phyloP scores from a whole-genome alignment of 92 coral and sea anemone genomes.

The Zoanthus sansibaricus region DNA sequence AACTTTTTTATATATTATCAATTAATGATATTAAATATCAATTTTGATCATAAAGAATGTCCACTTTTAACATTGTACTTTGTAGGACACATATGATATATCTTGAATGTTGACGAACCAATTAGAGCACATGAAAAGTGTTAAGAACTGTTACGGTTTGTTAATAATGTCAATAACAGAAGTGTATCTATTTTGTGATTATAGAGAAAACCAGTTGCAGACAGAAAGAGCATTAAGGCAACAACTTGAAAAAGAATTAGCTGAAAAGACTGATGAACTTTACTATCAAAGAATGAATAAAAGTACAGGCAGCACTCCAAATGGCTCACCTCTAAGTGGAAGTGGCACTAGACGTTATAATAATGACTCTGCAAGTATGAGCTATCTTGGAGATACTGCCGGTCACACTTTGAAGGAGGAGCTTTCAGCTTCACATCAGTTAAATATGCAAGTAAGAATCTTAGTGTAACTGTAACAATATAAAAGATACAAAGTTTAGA shows the following conservation, averaged over 20 bases:
- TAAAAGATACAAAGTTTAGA: too few relatives aligned
- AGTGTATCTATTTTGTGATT: neutral
- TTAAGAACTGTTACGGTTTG: too few relatives aligned
- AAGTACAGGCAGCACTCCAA: constrained; percentile 60
- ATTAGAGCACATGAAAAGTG: too few relatives aligned
- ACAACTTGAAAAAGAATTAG: constrained; percentile 76
- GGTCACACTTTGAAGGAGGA: constrained; percentile 25
- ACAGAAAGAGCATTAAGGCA: constrained; percentile 76
- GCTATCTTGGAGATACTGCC: constrained; percentile 29
- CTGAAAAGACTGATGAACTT: constrained; percentile 78
- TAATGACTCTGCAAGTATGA: constrained; percentile 10
- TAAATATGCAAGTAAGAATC: constrained; percentile 38
- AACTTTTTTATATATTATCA: too few relatives aligned
- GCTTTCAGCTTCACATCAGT: constrained; percentile 37
- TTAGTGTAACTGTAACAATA: constrained; percentile 60
- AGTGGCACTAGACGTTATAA: constrained; percentile 6
- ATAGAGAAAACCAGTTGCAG: constrained; percentile 70
- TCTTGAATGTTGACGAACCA: too few relatives aligned
- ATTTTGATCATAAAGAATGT: too few relatives aligned
- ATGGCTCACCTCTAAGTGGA: constrained; percentile 21
- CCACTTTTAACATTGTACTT: too few relatives aligned
- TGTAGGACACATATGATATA: too few relatives aligned
- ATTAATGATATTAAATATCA: too few relatives aligned
- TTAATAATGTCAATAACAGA: too few relatives aligned
- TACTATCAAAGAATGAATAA: constrained; percentile 70